Percentiles rank a stretch among this genome's conserved stretches.
Conservation (phyloP, 2,797 vertebrate genomes). For the Lateolabrax maculatus region DNA sequence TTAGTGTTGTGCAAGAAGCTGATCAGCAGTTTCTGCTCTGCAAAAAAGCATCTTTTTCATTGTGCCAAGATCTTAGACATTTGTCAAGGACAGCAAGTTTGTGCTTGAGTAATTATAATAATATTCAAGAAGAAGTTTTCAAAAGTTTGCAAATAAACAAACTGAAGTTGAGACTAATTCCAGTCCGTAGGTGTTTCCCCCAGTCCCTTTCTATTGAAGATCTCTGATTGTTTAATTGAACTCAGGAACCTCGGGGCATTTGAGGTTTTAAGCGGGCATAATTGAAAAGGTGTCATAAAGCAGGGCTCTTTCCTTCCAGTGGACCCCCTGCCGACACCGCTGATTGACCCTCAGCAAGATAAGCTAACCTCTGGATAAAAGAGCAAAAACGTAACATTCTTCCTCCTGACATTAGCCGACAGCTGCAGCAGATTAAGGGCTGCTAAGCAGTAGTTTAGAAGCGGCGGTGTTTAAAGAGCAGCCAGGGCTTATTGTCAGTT, state of each 20-base stretch:
- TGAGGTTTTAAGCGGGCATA: constrained; percentile 29
- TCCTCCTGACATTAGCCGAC: constrained; percentile 60
- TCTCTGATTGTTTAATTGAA: constrained; percentile 36
- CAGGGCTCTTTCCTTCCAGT: not conserved
- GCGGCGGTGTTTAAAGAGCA: constrained; percentile 73
- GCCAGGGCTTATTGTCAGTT: constrained; percentile 73
- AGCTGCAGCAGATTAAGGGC: constrained; percentile 70
- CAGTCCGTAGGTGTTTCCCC: not conserved
- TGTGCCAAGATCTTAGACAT: constrained; percentile 22
- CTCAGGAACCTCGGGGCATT: not conserved
- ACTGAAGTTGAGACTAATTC: constrained; percentile 8
- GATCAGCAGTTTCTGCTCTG: constrained; percentile 40
- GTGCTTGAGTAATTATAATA: constrained; percentile 21
- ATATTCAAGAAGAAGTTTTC: constrained; percentile 31
- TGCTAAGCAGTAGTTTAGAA: constrained; percentile 69
- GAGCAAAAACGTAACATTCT: constrained; percentile 35
- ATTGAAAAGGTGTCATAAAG: constrained; percentile 50
- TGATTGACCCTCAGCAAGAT: constrained; percentile 39
- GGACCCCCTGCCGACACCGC: constrained; percentile 30
- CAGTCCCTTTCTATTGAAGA: not conserved
- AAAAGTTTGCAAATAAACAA: constrained; percentile 14
- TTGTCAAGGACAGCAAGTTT: constrained; percentile 45
- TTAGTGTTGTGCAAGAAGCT: constrained; percentile 23
- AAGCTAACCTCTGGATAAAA: constrained; percentile 47
- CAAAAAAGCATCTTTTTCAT: constrained; percentile 14